phyloP scores from a whole-genome alignment of 2,888 invertebrate genomes.

The Eumerus sabulonum region DNA sequence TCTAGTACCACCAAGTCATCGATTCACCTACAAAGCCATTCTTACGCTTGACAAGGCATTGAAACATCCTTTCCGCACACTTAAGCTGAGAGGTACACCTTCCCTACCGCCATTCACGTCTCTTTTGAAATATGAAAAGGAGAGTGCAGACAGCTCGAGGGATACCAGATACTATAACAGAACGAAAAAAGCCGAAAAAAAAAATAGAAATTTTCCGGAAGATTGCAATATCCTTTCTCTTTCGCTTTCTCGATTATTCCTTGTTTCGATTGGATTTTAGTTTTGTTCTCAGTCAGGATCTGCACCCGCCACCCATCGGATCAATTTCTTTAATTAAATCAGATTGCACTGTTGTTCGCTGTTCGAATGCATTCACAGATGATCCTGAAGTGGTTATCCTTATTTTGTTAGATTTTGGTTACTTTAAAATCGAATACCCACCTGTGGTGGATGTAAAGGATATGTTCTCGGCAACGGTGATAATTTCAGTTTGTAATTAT shows the following conservation, averaged over 20 bases:
- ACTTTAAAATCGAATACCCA: slow-evolving; percentile 36
- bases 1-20: neutral
- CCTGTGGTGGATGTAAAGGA: neutral
- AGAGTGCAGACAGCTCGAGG: slow-evolving; percentile 7
- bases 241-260: slow-evolving; percentile 32
- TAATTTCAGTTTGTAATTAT: slow-evolving; percentile 64
- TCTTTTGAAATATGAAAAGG: slow-evolving; percentile 6
- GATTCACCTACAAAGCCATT: slow-evolving; percentile 36
- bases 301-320: slow-evolving; percentile 26
- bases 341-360: slow-evolving; percentile 44
- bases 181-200: neutral
- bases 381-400: slow-evolving; percentile 29
- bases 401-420: slow-evolving; percentile 2
- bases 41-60: slow-evolving; percentile 62
- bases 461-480: too few relatives aligned
- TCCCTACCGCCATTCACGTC: slow-evolving; percentile 4
- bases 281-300: too few relatives aligned
- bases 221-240: slow-evolving; percentile 59
- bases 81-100: neutral
- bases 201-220: slow-evolving; percentile 61
- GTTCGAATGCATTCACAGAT: slow-evolving; percentile 49
- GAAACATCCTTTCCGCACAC: slow-evolving; percentile 43
- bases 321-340: slow-evolving; percentile 68
- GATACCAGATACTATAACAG: too few relatives aligned
- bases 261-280: neutral